Evolutionary conservation across 2,797 vertebrate species (phyloP).

Genomic region (Lithobates sylvaticus): DNA sequence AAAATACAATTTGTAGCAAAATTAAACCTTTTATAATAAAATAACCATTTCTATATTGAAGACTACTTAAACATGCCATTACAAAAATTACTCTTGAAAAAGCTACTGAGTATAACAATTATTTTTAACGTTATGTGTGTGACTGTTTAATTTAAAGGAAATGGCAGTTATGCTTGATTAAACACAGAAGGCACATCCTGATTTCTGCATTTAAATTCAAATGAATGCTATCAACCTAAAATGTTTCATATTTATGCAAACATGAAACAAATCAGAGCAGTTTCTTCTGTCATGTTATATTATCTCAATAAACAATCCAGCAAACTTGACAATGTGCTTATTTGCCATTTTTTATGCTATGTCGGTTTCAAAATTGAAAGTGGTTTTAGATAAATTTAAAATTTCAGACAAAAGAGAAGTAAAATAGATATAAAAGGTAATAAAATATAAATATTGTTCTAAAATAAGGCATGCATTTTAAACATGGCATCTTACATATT

Average conservation of each 20-base stretch:
- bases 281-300: constrained; percentile 53
- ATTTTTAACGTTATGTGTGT: constrained; percentile 38
- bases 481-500: neutral
- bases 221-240: constrained; percentile 50
- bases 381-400: constrained; percentile 39
- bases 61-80: constrained; percentile 37
- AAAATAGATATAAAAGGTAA: neutral
- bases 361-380: constrained; percentile 54
- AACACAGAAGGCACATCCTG: constrained; percentile 45
- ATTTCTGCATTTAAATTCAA: constrained; percentile 56
- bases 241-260: constrained; percentile 55
- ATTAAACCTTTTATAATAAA: neutral
- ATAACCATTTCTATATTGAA: neutral
- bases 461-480: neutral
- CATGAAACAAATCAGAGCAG: constrained; percentile 51
- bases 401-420: constrained; percentile 4
- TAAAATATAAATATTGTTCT: neutral
- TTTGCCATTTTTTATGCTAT: constrained; percentile 56
- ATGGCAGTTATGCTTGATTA: constrained; percentile 49
- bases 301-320: constrained; percentile 52
- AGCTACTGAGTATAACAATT: constrained; percentile 11
- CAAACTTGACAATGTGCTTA: constrained; percentile 55
- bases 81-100: constrained; percentile 32
- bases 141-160: constrained; percentile 46
- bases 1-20: neutral